Evolutionary conservation across 2,888 invertebrate genomes (phyloP), one percentile per base, ranked within the genome.

Genomic region (Muscina levida): DNA sequence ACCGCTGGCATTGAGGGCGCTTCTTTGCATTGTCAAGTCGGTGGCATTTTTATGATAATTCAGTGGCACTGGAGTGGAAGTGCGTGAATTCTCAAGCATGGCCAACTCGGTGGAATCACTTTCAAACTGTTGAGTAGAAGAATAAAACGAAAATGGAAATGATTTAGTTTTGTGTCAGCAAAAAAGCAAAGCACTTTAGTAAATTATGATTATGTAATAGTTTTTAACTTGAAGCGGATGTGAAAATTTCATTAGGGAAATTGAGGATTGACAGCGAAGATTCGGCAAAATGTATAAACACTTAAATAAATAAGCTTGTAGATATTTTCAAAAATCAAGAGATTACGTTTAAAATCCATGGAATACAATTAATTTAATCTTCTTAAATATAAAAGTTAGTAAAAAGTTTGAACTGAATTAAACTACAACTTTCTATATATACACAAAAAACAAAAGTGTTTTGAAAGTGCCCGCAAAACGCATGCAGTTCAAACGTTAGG

Each of bases 1-100:
- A 62, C 37, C 22, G 68, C 57, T 44, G 59, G 44, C 17, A 84
- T 83, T 87, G 84, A 66, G 85, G 84, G 6, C 83, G 85, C 1
- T 84, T 53, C 19, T 57, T 48, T 75, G 72, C 56, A 72, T 74
- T 74, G 82, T 80, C 70, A 82, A 73, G 31, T 81, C 82, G 31
- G 82, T 80, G 72, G 87, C 86, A 57, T 87, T 83, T 82, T 87
- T 88, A 72, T 85, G 87, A 77, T 85, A 88, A 71, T 86, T 87
- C 37, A 87, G 76, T 26, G 88, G 85, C 59, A 87, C 79, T 68
- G 88, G 88, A 62, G 87, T 87, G 72, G 87, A 85, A 81, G 85
- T 84, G 83, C 77, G 82, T 74, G 68, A 53, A 59, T 74, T 75
- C 37, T 83, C 83, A 62, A 77, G 82, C 78, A 88, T 83, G 24